These are phyloP conservation scores for Hepsetus odoe DNA, from an alignment of 2,113 vertebrate genomes.

Conservation along the genomic window DNA sequence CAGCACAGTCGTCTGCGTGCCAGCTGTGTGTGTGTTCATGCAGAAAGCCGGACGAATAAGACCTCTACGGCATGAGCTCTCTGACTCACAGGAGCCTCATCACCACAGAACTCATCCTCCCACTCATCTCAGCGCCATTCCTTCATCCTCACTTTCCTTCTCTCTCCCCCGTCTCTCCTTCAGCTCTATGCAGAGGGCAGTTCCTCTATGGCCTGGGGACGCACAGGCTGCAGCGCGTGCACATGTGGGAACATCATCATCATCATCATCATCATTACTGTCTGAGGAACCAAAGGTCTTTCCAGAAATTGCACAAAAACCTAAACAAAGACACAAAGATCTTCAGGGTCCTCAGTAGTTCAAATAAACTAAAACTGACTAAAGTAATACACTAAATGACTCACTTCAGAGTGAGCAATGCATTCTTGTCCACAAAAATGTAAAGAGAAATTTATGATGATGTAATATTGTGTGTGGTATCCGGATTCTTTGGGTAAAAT, in stretches of 20 bases:
- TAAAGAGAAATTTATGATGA: too few relatives aligned
- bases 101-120: constrained; percentile 19
- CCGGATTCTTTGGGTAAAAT: too few relatives aligned
- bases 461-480: too few relatives aligned
- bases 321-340: too few relatives aligned
- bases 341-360: too few relatives aligned
- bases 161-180: constrained; percentile 17
- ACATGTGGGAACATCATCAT: constrained; percentile 45
- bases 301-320: neutral
- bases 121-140: constrained; percentile 14
- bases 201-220: constrained; percentile 19
- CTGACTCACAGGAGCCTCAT: constrained; percentile 34
- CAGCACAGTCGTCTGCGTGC: neutral
- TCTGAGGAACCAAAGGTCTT: neutral
- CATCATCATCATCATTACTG: constrained; percentile 21
- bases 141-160: constrained; percentile 21
- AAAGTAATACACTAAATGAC: too few relatives aligned
- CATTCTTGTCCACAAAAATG: too few relatives aligned
- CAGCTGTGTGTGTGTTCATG: constrained; percentile 24
- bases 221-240: constrained; percentile 15
- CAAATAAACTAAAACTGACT: too few relatives aligned
- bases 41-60: constrained; percentile 31
- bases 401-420: too few relatives aligned
- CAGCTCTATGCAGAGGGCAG: constrained; percentile 24
- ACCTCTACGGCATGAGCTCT: constrained; percentile 26